Evolutionary conservation across 2,888 invertebrate species (phyloP).

Genomic region (Eristalinus aeneus): DNA sequence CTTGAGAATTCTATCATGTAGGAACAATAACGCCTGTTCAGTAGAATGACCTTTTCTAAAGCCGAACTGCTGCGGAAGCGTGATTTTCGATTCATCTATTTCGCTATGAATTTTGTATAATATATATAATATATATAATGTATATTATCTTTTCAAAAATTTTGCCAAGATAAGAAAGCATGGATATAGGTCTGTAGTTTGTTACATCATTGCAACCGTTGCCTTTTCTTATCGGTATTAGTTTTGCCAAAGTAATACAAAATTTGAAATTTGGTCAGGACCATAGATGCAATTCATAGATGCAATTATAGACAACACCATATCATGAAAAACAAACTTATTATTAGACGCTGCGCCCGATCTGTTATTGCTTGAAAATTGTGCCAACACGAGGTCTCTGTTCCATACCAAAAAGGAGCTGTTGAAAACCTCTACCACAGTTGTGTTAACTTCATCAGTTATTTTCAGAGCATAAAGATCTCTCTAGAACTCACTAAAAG

Average conservation of each 20-base stretch:
- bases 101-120: neutral
- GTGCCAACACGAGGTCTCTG: neutral
- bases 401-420: too few relatives aligned
- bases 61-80: neutral
- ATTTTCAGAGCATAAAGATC: too few relatives aligned
- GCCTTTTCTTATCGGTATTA: neutral
- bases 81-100: neutral
- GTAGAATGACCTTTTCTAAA: slow-evolving; percentile 4
- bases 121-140: too few relatives aligned
- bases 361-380: neutral
- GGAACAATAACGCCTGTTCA: neutral
- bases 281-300: neutral
- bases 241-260: neutral
- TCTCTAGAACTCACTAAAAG: too few relatives aligned
- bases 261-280: neutral
- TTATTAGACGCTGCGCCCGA: neutral
- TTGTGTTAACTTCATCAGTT: slow-evolving; percentile 2
- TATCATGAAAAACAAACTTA: neutral
- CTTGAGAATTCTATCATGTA: too few relatives aligned
- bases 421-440: too few relatives aligned
- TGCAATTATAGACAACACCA: neutral
- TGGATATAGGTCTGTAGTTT: slow-evolving; percentile 19
- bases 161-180: slow-evolving; percentile 25
- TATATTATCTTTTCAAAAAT: slow-evolving; percentile 7
- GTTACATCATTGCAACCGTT: neutral